A percentile compares a stretch with the other conserved stretches of the same genome.
phyloP scores from a whole-genome alignment of 2,797 vertebrate genomes.

The Rhinogobio ventralis region DNA sequence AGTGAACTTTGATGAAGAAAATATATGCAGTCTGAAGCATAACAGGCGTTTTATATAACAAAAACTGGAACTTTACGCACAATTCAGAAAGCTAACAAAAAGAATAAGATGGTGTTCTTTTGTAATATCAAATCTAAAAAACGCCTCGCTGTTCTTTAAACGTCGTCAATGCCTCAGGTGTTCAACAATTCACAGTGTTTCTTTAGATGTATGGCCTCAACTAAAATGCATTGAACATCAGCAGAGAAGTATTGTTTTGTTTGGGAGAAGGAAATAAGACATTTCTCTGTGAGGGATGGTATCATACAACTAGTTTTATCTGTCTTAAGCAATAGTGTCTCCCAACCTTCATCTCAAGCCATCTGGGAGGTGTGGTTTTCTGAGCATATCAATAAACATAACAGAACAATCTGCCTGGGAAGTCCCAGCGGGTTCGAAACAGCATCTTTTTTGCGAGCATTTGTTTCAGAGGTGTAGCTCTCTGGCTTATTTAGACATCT shows the following conservation, averaged over 20 bases:
- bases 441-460: slow-evolving; percentile 80
- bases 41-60: slow-evolving; percentile 33
- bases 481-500: slow-evolving; percentile 81
- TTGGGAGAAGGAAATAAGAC: slow-evolving; percentile 78
- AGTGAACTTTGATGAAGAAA: slow-evolving; percentile 30
- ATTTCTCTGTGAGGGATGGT: slow-evolving; percentile 80
- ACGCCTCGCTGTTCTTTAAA: slow-evolving; percentile 38
- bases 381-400: slow-evolving; percentile 83
- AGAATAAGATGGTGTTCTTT: slow-evolving; percentile 12
- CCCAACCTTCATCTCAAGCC: slow-evolving; percentile 79
- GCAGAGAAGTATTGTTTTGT: slow-evolving; percentile 75
- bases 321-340: slow-evolving; percentile 85
- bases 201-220: slow-evolving; percentile 70
- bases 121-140: slow-evolving; percentile 45
- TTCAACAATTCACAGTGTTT: slow-evolving; percentile 22
- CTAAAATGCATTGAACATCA: slow-evolving; percentile 74
- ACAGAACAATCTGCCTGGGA: slow-evolving; percentile 78
- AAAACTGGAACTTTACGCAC: slow-evolving; percentile 20
- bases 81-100: slow-evolving; percentile 16
- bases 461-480: slow-evolving; percentile 69
- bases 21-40: not conserved
- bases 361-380: slow-evolving; percentile 78
- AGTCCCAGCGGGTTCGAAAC: slow-evolving; percentile 81
- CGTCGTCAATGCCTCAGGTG: slow-evolving; percentile 43
- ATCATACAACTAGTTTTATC: slow-evolving; percentile 82